Conservation (phyloP, 2,888 invertebrate species). For the Eristalinus aeneus region DNA sequence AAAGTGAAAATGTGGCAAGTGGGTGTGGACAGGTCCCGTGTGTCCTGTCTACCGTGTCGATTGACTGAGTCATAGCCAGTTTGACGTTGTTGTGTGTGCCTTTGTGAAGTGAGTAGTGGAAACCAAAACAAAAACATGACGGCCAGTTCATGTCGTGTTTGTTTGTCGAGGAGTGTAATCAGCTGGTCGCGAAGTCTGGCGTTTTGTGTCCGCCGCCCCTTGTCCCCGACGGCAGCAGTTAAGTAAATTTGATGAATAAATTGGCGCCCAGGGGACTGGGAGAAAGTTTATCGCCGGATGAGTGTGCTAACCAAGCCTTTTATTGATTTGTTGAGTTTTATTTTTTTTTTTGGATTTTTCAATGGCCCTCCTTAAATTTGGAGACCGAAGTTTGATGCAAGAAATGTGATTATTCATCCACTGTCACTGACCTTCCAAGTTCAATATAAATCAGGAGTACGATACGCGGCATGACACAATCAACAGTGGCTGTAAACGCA, state of each 20-base stretch:
- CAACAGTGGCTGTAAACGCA: too few species aligned
- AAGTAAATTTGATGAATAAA: not conserved
- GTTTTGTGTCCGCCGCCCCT: not conserved
- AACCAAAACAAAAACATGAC: constrained; percentile 32
- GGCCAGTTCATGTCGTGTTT: not conserved
- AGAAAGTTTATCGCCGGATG: not conserved
- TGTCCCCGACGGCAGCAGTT: not conserved
- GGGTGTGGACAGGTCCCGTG: not conserved
- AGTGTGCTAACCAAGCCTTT: not conserved
- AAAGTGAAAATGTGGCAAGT: not conserved
- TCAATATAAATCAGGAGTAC: too few species aligned
- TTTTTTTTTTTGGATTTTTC: not conserved
- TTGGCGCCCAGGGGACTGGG: not conserved
- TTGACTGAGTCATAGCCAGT: constrained; percentile 29
- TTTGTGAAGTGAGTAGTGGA: constrained; percentile 21
- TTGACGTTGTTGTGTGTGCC: constrained; percentile 11
- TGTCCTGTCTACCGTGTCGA: constrained; percentile 11
- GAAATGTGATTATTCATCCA: too few species aligned
- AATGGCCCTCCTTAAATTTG: not conserved
- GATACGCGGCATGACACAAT: too few species aligned
- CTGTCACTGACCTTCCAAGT: too few species aligned
- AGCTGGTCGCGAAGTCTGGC: not conserved
- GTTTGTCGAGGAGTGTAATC: not conserved
- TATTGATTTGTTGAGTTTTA: not conserved
- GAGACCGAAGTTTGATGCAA: not conserved